Conservation (phyloP, 2,113 vertebrate genomes). For the Rhea pennata region DNA sequence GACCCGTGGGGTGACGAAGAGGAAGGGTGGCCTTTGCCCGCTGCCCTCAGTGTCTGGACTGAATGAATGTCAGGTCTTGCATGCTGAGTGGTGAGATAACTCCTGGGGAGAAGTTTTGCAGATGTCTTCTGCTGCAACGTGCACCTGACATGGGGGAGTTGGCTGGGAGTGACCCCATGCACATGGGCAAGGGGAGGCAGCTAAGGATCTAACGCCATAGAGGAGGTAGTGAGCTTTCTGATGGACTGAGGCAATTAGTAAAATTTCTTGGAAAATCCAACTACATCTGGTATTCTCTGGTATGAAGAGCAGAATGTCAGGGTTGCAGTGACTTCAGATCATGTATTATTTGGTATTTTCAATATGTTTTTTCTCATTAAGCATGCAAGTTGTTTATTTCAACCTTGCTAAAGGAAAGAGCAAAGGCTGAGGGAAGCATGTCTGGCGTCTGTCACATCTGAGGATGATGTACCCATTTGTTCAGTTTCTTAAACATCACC, state of each 20-base stretch:
- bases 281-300: background rate
- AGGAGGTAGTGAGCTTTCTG: constrained; percentile 19
- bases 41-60: rapidly evolving
- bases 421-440: background rate
- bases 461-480: background rate
- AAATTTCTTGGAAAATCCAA: background rate
- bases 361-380: constrained; percentile 5
- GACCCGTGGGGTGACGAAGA: background rate
- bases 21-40: rapidly evolving
- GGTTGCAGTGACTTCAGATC: background rate
- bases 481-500: constrained; percentile 27
- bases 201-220: background rate
- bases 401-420: background rate
- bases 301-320: constrained; percentile 5
- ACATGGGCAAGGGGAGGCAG: background rate
- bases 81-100: background rate
- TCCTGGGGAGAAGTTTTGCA: background rate
- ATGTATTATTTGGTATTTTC: background rate
- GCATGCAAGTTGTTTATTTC: constrained; percentile 3
- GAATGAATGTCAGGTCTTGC: background rate
- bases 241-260: background rate
- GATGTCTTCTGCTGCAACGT: background rate
- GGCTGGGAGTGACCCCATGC: background rate
- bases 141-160: background rate
- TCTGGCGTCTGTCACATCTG: background rate